Conservation (phyloP, 2,888 invertebrate species). For the Pegoplata infirma region DNA sequence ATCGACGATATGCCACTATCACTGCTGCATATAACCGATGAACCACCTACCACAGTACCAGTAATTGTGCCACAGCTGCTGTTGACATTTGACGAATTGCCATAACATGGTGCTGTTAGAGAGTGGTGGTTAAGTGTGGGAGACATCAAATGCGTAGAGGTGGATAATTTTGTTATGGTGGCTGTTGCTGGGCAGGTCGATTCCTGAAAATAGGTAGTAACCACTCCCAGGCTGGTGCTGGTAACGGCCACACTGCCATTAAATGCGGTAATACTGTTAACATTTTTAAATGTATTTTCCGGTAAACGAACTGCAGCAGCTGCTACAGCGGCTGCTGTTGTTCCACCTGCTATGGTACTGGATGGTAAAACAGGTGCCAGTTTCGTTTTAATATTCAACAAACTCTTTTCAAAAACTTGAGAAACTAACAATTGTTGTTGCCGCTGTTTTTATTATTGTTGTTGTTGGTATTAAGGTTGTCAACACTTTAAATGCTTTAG, state of each 20-base stretch:
- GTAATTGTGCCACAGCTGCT: conserved; percentile 42
- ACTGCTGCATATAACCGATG: conserved; percentile 66
- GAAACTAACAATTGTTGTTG: conserved; percentile 8
- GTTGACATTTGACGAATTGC: conserved; percentile 27
- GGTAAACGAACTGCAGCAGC: conserved; percentile 65
- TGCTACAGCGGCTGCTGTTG: conserved; percentile 62
- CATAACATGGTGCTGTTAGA: conserved; percentile 23
- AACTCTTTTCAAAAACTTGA: conserved; percentile 9
- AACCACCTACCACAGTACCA: conserved; percentile 30
- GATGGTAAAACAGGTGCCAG: conserved; percentile 77
- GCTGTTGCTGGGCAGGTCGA: conserved; percentile 55
- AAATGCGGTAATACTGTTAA: conserved; percentile 62
- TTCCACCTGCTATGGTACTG: conserved; percentile 58
- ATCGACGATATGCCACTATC: conserved; percentile 74
- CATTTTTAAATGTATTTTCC: conserved; percentile 59
- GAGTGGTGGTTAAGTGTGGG: conserved; percentile 67
- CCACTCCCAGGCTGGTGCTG: conserved; percentile 44
- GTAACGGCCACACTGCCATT: conserved; percentile 53
- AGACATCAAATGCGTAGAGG: conserved; percentile 69
- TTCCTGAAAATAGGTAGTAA: conserved; percentile 39
- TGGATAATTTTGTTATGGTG: conserved; percentile 60
- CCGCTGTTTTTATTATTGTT: conserved; percentile 5
- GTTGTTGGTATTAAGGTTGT: conserved; percentile 16
- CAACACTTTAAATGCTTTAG: conserved; percentile 13
- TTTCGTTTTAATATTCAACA: conserved; percentile 66